phyloP scores from a whole-genome alignment of 1,140 invertebrate species.

The Drosophila seguyi region DNA sequence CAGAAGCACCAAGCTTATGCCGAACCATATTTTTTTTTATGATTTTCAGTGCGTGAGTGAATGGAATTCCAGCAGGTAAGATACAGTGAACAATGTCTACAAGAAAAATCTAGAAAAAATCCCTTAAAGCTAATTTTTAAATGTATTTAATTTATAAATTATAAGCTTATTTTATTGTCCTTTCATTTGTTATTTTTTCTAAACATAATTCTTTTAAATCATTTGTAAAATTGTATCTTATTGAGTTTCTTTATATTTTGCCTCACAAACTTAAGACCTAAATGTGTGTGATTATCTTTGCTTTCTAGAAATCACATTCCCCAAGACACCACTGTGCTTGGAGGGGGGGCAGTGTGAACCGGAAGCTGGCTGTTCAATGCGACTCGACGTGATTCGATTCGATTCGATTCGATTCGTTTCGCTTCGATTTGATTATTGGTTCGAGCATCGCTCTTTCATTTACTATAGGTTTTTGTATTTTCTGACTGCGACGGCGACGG shows the following conservation, averaged over 20 bases:
- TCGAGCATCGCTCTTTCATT: conserved; percentile 41
- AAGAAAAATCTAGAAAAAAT: not conserved
- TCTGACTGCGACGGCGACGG: not conserved
- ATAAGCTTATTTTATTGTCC: not conserved
- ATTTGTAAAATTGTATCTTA: not conserved
- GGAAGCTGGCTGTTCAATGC: conserved; percentile 27
- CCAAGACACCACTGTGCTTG: conserved; percentile 12
- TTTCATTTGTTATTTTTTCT: not conserved
- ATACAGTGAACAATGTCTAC: conserved; percentile 13
- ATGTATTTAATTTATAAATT: not conserved
- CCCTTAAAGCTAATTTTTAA: not conserved
- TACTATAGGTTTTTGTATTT: conserved; percentile 5
- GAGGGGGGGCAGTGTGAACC: conserved; percentile 18
- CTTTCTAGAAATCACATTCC: not conserved
- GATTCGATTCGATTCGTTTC: conserved; percentile 17
- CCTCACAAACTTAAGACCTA: not conserved
- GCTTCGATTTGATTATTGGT: conserved; percentile 48
- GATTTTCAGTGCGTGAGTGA: conserved; percentile 29
- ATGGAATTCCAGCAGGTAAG: conserved; percentile 15
- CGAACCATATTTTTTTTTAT: conserved; percentile 36
- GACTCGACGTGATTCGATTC: conserved; percentile 11
- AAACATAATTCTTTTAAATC: too few relatives aligned
- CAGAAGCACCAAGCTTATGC: not conserved
- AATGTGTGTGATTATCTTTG: not conserved
- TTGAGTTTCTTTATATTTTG: not conserved